Base-by-base conservation (phyloP, 92 coral and sea anemone genomes). In the Umimayanthus kanabou region DNA sequence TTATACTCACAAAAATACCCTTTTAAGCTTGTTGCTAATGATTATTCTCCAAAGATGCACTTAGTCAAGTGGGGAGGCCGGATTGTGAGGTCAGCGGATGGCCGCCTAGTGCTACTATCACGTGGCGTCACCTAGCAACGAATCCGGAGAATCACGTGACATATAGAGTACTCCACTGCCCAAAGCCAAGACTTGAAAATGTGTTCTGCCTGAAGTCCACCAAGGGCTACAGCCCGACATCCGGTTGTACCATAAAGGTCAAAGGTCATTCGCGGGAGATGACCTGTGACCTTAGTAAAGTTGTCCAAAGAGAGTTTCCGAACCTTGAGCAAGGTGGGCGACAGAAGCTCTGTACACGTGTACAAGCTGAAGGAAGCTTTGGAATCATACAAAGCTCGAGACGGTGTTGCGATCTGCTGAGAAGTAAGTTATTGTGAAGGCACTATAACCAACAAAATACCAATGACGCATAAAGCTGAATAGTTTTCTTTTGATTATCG, bases 11-110 rank as follows among this genome's bases (percentile, higher is more conserved):
- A 2, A 11, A 3, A 9, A 6, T 47, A 47, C 11, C 50, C 50
- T 10, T 47, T 47, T 47, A 8, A 47, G 50, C 50, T 47, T 47
- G 50, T 47, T 47, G 50, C 50, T 47, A 47, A 7, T 9, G 50
- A 6, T 53, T 39, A 0, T 20, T 80, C 72, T 4, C 73, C 43
- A 8, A 37, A 80, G 85, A 20, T 6, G 85, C 29, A 29, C 14
- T 80, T 7, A 61, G 73, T 58, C 76, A 39, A n/a, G 15, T 82
- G 25, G 77, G 67, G 42, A 82, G 7, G 26, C 86, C 77, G 39
- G 58, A 69, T 67, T 82, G 86, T 28, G 39, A 67, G 76, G 58
- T 82, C 86, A 82, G 86, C 64, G 86, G 86, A n/a, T 82, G 86
- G 86, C 86, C 86, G 2, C 76, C 86, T 15, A 47, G 39, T 23